Conservation (phyloP, 2,888 invertebrate species). For the Leptinotarsa juncta region DNA sequence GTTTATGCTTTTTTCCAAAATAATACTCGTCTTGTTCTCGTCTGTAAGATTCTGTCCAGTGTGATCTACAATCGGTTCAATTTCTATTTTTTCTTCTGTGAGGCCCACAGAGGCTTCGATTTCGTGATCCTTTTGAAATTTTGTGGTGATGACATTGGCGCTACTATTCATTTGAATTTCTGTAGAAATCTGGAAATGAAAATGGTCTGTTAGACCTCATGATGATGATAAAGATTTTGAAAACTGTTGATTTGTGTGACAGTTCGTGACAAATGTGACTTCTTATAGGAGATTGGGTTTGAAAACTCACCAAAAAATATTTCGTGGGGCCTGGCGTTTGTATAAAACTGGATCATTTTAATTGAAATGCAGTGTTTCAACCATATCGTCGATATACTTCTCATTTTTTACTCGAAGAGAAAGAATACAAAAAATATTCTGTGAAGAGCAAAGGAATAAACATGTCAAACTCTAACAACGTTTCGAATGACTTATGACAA, state of each 20-base stretch:
- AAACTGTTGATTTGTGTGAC: conserved; percentile 14
- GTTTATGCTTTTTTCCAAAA: not conserved
- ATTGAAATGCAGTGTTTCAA: too few relatives aligned
- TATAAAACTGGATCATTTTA: too few relatives aligned
- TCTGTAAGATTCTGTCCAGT: conserved; percentile 6
- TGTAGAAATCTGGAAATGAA: conserved; percentile 21
- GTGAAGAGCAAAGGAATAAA: too few relatives aligned
- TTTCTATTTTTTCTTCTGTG: not conserved
- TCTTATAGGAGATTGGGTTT: not conserved
- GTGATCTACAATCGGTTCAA: not conserved
- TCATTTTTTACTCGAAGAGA: too few relatives aligned
- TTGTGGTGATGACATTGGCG: conserved; percentile 4
- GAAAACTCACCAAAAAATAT: not conserved
- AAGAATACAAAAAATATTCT: too few relatives aligned
- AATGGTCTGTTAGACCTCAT: not conserved
- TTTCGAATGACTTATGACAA: too few relatives aligned
- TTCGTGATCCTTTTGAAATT: conserved; percentile 12
- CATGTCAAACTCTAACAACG: too few relatives aligned
- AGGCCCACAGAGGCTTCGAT: not conserved
- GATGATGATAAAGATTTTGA: not conserved
- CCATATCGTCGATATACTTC: too few relatives aligned
- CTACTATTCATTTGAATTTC: conserved; percentile 15
- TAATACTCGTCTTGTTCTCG: not conserved
- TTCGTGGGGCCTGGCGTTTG: not conserved
- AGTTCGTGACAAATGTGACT: conserved; percentile 7